phyloP scores from a whole-genome alignment of 1,140 invertebrate genomes.

The Psix sp. region DNA sequence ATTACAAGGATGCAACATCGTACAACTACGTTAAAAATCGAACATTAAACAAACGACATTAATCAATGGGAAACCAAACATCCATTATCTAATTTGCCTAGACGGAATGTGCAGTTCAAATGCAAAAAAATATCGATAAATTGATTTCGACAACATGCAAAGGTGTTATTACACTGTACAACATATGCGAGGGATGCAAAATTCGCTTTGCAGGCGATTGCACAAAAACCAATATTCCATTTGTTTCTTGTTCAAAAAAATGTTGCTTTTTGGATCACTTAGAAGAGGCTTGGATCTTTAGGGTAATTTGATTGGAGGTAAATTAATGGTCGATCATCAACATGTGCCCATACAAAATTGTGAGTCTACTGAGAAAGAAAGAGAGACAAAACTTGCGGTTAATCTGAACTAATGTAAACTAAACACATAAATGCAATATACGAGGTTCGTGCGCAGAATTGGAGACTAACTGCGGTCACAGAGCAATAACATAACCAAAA shows the following conservation, averaged over 20 bases:
- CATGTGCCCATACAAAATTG: conserved; percentile 18
- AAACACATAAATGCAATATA: conserved; percentile 37
- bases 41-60: background rate
- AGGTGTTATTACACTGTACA: conserved; percentile 46
- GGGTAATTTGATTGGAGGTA: background rate
- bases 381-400: conserved; percentile 30
- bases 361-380: conserved; percentile 14
- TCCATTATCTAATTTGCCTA: background rate
- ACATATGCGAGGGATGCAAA: conserved; percentile 48
- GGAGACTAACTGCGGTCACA: conserved; percentile 13
- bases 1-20: background rate
- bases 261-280: too few species aligned
- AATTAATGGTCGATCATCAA: conserved; percentile 13
- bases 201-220: too few species aligned
- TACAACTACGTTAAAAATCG: background rate
- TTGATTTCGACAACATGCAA: conserved; percentile 58
- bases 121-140: background rate
- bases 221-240: too few species aligned
- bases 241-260: too few species aligned
- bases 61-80: background rate
- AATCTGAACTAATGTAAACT: conserved; percentile 42
- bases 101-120: background rate
- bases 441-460: conserved; percentile 28
- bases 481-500: conserved; percentile 28
- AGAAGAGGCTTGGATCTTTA: too few species aligned